Percentiles rank a stretch among this genome's conserved stretches.
Evolutionary conservation across 2,888 invertebrate species (phyloP).

Genomic region (Dione juno): DNA sequence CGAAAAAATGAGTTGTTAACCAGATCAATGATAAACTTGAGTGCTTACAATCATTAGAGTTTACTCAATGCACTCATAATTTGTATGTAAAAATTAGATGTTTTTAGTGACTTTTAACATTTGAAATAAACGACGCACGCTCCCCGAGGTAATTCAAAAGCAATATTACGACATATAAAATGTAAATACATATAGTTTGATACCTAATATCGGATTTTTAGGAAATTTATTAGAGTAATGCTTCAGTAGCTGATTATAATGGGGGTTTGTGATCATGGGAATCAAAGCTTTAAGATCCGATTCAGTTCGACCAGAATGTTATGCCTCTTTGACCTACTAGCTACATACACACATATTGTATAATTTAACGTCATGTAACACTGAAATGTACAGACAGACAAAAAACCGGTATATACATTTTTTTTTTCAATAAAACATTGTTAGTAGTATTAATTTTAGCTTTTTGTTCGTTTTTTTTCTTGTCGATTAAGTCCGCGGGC

Average conservation of each 20-base stretch:
- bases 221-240: constrained; percentile 78
- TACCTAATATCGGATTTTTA: constrained; percentile 79
- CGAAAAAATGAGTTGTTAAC: constrained; percentile 69
- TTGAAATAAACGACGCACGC: constrained; percentile 76
- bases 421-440: too few species aligned
- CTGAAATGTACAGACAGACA: constrained; percentile 12
- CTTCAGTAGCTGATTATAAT: constrained; percentile 74
- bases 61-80: constrained; percentile 75
- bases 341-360: background rate
- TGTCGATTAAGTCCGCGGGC: constrained; percentile 21
- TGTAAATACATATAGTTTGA: constrained; percentile 83
- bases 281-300: constrained; percentile 82
- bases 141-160: constrained; percentile 82
- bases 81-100: constrained; percentile 73
- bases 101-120: constrained; percentile 73
- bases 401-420: background rate
- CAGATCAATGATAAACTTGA: constrained; percentile 71
- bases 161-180: constrained; percentile 83
- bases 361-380: background rate
- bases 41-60: constrained; percentile 78
- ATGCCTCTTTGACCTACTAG: constrained; percentile 60
- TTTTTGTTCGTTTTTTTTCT: background rate
- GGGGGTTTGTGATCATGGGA: constrained; percentile 79
- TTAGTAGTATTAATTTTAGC: background rate
- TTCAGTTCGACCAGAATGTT: constrained; percentile 69